These are phyloP conservation scores for Coracopsis vasa DNA, from an alignment of 2,113 vertebrate genomes.

Conservation along the genomic window DNA sequence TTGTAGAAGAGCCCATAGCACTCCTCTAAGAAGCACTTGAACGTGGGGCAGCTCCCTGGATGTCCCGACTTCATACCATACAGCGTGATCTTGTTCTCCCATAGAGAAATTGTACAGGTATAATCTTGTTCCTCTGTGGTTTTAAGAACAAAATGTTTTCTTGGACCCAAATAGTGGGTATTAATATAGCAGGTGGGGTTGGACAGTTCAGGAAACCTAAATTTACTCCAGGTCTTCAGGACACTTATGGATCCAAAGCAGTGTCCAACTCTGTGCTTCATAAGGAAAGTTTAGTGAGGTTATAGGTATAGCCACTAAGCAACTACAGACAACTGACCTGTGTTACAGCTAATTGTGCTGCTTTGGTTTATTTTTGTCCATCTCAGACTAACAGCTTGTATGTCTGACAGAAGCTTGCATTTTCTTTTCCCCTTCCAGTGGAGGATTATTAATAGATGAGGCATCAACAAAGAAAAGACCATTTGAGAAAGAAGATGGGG, in stretches of 20 bases:
- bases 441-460: constrained; percentile 66
- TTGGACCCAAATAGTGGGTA: background rate
- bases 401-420: constrained; percentile 49
- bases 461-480: constrained; percentile 57
- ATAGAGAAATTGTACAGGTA: background rate
- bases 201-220: background rate
- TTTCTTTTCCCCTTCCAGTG: constrained; percentile 41
- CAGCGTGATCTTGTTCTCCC: background rate
- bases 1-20: background rate
- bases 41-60: background rate
- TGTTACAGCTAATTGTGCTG: background rate
- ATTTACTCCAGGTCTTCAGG: background rate
- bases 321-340: constrained; percentile 33
- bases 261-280: background rate
- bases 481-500: constrained; percentile 64
- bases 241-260: background rate
- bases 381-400: constrained; percentile 58
- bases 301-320: background rate
- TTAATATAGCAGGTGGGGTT: background rate
- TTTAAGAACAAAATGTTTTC: background rate
- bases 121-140: background rate
- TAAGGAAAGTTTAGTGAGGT: background rate
- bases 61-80: background rate
- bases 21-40: background rate
- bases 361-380: constrained; percentile 60